phyloP scores from a whole-genome alignment of 2,113 vertebrate species.

The Ptyas mucosa region DNA sequence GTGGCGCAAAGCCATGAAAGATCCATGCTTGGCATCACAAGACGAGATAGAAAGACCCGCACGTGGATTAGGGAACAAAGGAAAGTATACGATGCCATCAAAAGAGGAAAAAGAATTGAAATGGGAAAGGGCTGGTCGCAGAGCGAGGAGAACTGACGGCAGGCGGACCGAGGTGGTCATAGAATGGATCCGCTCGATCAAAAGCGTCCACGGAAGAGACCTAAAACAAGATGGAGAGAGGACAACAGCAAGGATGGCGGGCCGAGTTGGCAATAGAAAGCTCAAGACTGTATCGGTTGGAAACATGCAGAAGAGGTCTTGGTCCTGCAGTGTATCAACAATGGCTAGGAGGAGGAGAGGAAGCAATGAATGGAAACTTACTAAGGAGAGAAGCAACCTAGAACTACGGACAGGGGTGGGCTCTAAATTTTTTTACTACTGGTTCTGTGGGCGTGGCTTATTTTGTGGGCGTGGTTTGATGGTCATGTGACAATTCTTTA shows the following conservation, averaged over 20 bases:
- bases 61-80: not conserved
- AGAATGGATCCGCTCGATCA: not conserved
- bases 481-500: too few species aligned
- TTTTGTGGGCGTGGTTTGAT: too few species aligned
- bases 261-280: not conserved
- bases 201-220: not conserved
- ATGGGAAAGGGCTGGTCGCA: not conserved
- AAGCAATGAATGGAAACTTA: too few species aligned
- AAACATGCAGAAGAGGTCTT: not conserved
- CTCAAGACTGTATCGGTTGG: not conserved
- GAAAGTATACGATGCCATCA: too few species aligned
- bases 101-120: not conserved
- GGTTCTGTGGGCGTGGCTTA: too few species aligned
- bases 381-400: too few species aligned
- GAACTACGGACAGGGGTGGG: too few species aligned
- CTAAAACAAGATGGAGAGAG: not conserved
- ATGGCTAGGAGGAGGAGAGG: not conserved
- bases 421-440: too few species aligned
- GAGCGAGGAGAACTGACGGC: not conserved
- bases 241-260: not conserved
- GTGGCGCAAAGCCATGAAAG: too few species aligned
- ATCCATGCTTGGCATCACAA: not conserved
- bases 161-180: not conserved
- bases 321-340: not conserved
- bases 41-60: not conserved